These are phyloP conservation scores for Macropodus opercularis DNA, from an alignment of 2,797 vertebrate genomes.

Conservation along the genomic window DNA sequence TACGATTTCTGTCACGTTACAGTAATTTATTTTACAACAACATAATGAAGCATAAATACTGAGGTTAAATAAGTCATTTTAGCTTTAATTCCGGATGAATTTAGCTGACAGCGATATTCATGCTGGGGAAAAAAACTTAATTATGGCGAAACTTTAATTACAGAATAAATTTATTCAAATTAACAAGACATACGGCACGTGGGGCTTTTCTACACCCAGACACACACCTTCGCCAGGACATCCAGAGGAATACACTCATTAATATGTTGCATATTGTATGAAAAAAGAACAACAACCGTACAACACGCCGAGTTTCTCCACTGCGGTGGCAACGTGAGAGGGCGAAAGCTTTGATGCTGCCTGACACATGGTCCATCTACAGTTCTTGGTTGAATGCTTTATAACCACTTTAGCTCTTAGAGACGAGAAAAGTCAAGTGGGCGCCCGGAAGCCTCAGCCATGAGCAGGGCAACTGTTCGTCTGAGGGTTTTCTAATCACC, in stretches of 20 bases:
- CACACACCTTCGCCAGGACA: slow-evolving; percentile 48
- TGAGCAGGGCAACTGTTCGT: slow-evolving; percentile 33
- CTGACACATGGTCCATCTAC: slow-evolving; percentile 51
- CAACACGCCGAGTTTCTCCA: slow-evolving; percentile 56
- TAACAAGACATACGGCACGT: slow-evolving; percentile 55
- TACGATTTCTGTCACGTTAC: neutral
- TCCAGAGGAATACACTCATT: slow-evolving; percentile 50
- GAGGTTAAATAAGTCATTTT: slow-evolving; percentile 21
- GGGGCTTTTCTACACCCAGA: slow-evolving; percentile 40
- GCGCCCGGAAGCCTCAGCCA: slow-evolving; percentile 29
- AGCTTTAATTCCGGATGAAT: slow-evolving; percentile 2
- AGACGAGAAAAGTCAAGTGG: slow-evolving; percentile 36
- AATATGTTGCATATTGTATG: slow-evolving; percentile 63
- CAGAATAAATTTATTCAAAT: slow-evolving; percentile 73
- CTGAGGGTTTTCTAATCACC: slow-evolving; percentile 39
- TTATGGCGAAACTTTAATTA: slow-evolving; percentile 67
- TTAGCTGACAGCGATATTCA: neutral
- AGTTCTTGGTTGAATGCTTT: slow-evolving; percentile 53
- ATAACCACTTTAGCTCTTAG: slow-evolving; percentile 52
- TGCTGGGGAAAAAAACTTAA: slow-evolving; percentile 35
- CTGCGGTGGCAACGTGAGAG: slow-evolving; percentile 52
- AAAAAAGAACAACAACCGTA: slow-evolving; percentile 77
- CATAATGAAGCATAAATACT: neutral
- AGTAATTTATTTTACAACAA: neutral
- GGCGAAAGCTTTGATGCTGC: slow-evolving; percentile 57